Conservation (phyloP, 1,140 invertebrate species). For the Hydropsyche tenuis region DNA sequence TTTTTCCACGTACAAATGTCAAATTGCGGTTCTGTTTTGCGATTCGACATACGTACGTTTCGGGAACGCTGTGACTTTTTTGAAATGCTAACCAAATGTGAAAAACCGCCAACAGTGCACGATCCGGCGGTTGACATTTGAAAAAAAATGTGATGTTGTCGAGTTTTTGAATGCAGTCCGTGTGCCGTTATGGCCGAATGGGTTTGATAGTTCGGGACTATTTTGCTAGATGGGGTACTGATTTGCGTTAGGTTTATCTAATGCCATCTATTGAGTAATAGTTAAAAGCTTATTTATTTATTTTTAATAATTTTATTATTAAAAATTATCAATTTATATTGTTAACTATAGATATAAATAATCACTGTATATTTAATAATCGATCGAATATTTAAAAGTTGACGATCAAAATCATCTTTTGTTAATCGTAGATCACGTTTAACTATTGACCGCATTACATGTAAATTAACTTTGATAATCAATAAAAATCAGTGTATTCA, state of each 20-base stretch:
- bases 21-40: neutral
- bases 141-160: too few species aligned
- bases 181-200: neutral
- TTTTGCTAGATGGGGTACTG: neutral
- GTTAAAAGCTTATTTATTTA: neutral
- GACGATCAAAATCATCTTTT: too few species aligned
- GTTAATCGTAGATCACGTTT: too few species aligned
- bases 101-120: constrained; percentile 1
- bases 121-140: neutral
- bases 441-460: too few species aligned
- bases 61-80: constrained; percentile 10
- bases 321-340: too few species aligned
- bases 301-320: too few species aligned
- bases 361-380: too few species aligned
- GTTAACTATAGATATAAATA: too few species aligned
- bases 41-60: neutral
- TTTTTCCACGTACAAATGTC: constrained; percentile 10
- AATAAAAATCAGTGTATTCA: too few species aligned
- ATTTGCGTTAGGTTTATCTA: constrained; percentile 1
- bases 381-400: too few species aligned
- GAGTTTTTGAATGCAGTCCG: neutral
- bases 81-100: constrained; percentile 29
- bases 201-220: constrained; percentile 1
- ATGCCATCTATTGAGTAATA: constrained; percentile 27
- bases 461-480: too few species aligned